Base-by-base conservation (phyloP, 2,888 invertebrate genomes). In the Tholera decimalis region DNA sequence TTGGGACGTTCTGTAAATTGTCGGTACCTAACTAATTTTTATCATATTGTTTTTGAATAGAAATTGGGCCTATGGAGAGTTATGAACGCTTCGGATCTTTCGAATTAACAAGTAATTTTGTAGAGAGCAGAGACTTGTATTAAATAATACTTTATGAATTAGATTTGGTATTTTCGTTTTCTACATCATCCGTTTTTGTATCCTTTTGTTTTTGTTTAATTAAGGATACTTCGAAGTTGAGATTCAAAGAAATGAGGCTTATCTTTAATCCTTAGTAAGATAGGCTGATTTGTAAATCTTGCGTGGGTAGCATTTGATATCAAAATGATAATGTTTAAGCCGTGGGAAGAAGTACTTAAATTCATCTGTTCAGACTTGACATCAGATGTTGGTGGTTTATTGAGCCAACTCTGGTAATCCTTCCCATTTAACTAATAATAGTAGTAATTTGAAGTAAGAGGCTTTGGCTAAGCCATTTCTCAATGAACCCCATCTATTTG, bases 31-130 rank as follows among this genome's bases (percentile, higher is more conserved):
- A 44, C 44, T 39, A 57, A 50, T 59, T 59, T 56, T 73, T 62
- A 62, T 62, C 60, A 53, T 55, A 46, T 53, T n/a, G n/a, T 57
- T 43, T 13, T 49, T 62, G 35, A 57, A 73, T 76, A 58, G 63
- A 35, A 47, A 51, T 30, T 11, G 20, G 18, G 18, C 24, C 28
- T 41, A 59, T 41, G 26, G 15, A 62, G 54, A 73, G 18, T 57
- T 62, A 57, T 44, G 53, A 50, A 50, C 18, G 43, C 46, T 43
- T 56, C 50, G 50, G 26, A 57, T 62, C 63, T 63, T 50, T 35
- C 3, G 37, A 56, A 71, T 58, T 59, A 20, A 51, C n/a, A 63
- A 63, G 37, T 58, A 59, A 76, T 63, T 73, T 64, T 46, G 26
- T 43, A 11, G 13, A 13, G 9, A 55, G 24, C 37, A 18, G 7